phyloP scores from a whole-genome alignment of 1,140 invertebrate species.

The Drosophila malerkotliana region DNA sequence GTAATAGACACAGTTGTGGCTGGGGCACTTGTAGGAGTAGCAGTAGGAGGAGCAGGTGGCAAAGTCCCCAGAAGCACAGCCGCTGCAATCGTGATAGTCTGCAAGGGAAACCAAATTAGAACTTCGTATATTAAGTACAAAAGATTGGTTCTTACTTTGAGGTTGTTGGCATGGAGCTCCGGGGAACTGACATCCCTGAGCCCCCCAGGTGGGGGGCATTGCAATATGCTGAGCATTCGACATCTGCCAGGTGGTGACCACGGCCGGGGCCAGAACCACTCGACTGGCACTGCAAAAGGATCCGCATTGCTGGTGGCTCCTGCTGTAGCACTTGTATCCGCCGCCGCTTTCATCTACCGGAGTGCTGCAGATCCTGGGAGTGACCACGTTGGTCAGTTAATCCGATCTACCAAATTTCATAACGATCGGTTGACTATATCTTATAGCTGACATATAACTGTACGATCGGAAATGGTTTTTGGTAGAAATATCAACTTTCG shows the following conservation, averaged over 20 bases:
- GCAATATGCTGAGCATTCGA: conserved; percentile 41
- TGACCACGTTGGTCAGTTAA: conserved; percentile 51
- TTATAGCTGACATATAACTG: too few relatives aligned
- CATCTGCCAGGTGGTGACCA: conserved; percentile 24
- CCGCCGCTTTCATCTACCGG: not conserved
- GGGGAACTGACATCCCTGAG: conserved; percentile 20
- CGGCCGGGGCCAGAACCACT: conserved; percentile 40
- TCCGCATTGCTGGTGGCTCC: conserved; percentile 49
- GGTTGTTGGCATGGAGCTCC: conserved; percentile 8
- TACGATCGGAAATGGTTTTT: too few relatives aligned
- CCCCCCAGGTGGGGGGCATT: conserved; percentile 50
- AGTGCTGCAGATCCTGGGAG: conserved; percentile 53
- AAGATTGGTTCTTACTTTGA: conserved; percentile 24
- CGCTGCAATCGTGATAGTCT: conserved; percentile 68
- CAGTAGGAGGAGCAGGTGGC: conserved; percentile 65
- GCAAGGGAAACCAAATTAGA: not conserved
- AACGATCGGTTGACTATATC: too few relatives aligned
- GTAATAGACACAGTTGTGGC: conserved; percentile 53
- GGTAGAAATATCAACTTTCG: too few relatives aligned
- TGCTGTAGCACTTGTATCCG: conserved; percentile 61
- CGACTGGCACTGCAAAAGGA: conserved; percentile 52
- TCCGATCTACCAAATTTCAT: too few relatives aligned
- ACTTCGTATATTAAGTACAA: not conserved
- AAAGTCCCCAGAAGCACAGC: conserved; percentile 37
- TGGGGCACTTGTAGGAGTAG: conserved; percentile 55